A percentile compares a stretch with the other conserved stretches of the same genome.
Conservation (phyloP, 1,140 invertebrate species). For the Platorchestia sp. region DNA sequence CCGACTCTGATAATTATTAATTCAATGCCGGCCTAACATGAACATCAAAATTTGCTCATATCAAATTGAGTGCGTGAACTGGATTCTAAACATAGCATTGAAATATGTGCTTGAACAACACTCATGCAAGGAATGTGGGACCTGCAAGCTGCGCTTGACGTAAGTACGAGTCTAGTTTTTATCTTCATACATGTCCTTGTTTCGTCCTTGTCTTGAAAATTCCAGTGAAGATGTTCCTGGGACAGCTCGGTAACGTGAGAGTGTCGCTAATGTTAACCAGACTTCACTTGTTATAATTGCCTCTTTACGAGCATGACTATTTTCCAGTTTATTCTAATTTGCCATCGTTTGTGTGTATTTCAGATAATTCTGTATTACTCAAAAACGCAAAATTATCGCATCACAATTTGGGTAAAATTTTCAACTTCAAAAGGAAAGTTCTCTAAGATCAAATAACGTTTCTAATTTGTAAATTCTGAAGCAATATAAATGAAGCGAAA, state of each 20-base stretch:
- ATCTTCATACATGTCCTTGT: not conserved
- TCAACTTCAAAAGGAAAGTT: not conserved
- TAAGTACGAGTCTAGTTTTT: not conserved
- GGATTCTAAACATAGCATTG: too few relatives aligned
- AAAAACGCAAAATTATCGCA: not conserved
- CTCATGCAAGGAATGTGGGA: not conserved
- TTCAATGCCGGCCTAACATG: too few relatives aligned
- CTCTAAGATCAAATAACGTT: too few relatives aligned
- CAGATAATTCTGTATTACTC: not conserved
- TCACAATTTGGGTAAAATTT: not conserved
- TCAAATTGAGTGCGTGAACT: too few relatives aligned
- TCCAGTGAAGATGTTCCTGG: not conserved
- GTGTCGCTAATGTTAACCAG: not conserved
- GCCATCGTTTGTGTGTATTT: not conserved
- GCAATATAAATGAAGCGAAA: too few relatives aligned
- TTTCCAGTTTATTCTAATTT: not conserved
- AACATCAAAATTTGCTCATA: too few relatives aligned
- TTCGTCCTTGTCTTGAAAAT: not conserved
- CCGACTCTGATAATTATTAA: too few relatives aligned
- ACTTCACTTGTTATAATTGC: not conserved
- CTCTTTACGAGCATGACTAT: not conserved
- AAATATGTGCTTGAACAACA: not conserved
- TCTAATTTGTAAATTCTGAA: too few relatives aligned
- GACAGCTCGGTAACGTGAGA: not conserved
- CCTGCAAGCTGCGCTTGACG: not conserved